Evolutionary conservation across 1,140 invertebrate genomes (phyloP).

Genomic region (Zophobas morio): DNA sequence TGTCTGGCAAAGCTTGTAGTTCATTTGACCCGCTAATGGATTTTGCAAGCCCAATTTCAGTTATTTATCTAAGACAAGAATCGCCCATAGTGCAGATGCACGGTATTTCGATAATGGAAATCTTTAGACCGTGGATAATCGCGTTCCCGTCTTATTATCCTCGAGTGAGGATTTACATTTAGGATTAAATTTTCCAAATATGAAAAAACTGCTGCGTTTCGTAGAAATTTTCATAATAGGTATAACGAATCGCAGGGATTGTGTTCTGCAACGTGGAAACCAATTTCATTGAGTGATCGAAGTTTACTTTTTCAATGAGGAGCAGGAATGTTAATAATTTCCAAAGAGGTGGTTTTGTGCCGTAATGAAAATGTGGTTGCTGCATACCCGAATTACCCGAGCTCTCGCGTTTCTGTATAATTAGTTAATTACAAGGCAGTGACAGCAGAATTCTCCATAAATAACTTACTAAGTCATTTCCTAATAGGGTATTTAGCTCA

Average conservation of each 20-base stretch:
- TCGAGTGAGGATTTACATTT: slow-evolving; percentile 50
- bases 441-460: slow-evolving; percentile 47
- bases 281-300: neutral
- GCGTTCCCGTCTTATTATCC: slow-evolving; percentile 53
- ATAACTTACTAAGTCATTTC: slow-evolving; percentile 46
- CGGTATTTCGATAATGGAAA: slow-evolving; percentile 55
- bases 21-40: slow-evolving; percentile 53
- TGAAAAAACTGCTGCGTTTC: slow-evolving; percentile 32
- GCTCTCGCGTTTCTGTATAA: slow-evolving; percentile 38
- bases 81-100: slow-evolving; percentile 46
- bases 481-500: slow-evolving; percentile 45
- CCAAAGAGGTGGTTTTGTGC: slow-evolving; percentile 1
- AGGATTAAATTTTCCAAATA: slow-evolving; percentile 54
- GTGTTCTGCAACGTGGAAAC: neutral
- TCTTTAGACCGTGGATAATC: slow-evolving; percentile 54
- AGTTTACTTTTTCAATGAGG: neutral
- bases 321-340: slow-evolving; percentile 25
- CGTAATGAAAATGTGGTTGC: slow-evolving; percentile 2
- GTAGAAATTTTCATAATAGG: slow-evolving; percentile 5
- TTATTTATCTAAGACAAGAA: slow-evolving; percentile 49
- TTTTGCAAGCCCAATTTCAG: slow-evolving; percentile 53
- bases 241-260: neutral
- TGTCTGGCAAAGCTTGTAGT: slow-evolving; percentile 42
- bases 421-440: slow-evolving; percentile 49
- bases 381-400: slow-evolving; percentile 23